Base-by-base conservation (phyloP, 2,113 vertebrate species). In the Oxygymnocypris stewartii region DNA sequence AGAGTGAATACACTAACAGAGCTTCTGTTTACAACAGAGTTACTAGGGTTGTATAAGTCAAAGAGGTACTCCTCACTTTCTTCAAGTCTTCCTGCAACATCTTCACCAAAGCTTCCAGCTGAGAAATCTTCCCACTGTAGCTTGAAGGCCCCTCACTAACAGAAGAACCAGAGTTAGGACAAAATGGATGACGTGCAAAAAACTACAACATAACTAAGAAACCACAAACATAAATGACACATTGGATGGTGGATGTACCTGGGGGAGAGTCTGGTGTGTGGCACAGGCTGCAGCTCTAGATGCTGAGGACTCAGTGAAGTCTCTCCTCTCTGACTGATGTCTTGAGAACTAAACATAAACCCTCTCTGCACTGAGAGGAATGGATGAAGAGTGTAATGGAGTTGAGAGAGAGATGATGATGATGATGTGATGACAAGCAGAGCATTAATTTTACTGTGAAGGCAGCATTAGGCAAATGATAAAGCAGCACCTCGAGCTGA, bases 21-120 rank as follows among this genome's bases (percentile, higher is more conserved):
- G n/a, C 75, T 77, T n/a, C 23, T 14, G 73, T 47, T 75, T 47
- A 25, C 42, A 28, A 35, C 14, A 18, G 28, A 20, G 31, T 69
- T 35, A 18, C 31, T 37, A 71, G 6, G 31, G 67, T 37, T 71
- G 31, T 10, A 71, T 0, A 80, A 3, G 2, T 20, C 10, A 35
- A 35, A 4, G 28, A 59, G 57, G 31, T n/a, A 51, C 10, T 8
- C 74, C 90, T 93, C 93, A 99, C 98, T 97, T 98, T 99, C 93
- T 98, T 98, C 90, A 99, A 89, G 87, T 98, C 97, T 40, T 99
- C 97, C 85, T 98, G 97, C 77, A 99, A 95, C 96, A 98, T 96
- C 94, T 98, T 99, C 91, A 99, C 95, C 95, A 99, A 96, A 57
- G 96, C 94, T 92, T 99, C 98, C 88, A 99, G 93, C 77, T 99